Conservation (phyloP, 2,113 vertebrate genomes). For the Glaucidium brasilianum region DNA sequence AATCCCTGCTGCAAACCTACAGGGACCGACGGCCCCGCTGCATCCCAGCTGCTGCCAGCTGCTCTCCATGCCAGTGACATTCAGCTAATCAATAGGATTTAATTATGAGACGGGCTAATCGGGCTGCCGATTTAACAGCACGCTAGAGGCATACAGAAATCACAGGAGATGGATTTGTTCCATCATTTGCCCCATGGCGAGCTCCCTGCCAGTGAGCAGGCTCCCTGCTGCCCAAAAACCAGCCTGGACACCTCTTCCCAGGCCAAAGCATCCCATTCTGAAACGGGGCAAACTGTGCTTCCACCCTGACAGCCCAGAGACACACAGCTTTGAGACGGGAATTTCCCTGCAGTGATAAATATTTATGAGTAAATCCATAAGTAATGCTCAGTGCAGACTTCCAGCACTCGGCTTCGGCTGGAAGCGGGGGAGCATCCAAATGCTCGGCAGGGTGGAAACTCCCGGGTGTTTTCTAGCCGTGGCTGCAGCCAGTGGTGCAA, state of each 20-base stretch:
- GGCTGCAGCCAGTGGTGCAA: not conserved
- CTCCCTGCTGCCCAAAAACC: not conserved
- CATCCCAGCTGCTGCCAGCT: slow-evolving; percentile 1
- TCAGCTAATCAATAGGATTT: slow-evolving; percentile 61
- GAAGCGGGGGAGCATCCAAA: not conserved
- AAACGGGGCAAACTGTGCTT: not conserved
- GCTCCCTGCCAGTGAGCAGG: not conserved
- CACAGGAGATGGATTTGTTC: not conserved
- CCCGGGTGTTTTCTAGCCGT: not conserved
- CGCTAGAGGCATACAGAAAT: not conserved
- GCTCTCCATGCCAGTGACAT: slow-evolving; percentile 20
- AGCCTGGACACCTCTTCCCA: not conserved
- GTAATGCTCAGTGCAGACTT: not conserved
- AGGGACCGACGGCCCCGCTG: not conserved
- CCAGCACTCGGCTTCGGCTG: fast-evolving
- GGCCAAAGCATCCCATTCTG: not conserved
- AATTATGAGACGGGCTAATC: slow-evolving; percentile 21
- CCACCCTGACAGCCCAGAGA: not conserved
- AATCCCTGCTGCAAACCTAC: not conserved
- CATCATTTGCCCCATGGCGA: not conserved
- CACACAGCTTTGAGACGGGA: not conserved
- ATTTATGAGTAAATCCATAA: slow-evolving; percentile 10
- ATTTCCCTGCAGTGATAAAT: slow-evolving; percentile 29
- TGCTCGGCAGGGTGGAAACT: not conserved
- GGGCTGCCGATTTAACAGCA: slow-evolving; percentile 14